phyloP scores from a whole-genome alignment of 2,888 invertebrate genomes.

The Tryphoninae sp. region DNA sequence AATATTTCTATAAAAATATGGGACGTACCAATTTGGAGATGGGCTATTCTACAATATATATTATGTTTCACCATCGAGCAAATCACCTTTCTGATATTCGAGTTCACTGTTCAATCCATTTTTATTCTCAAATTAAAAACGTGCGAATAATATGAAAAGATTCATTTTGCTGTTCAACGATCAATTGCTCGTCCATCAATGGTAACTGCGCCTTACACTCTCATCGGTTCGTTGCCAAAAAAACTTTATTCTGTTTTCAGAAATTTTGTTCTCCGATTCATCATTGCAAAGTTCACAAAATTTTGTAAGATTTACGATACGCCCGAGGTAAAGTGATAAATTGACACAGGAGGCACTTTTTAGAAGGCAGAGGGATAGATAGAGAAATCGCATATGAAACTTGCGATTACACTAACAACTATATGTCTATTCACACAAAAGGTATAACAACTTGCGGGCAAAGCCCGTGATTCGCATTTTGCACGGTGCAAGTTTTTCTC shows the following conservation, averaged over 20 bases:
- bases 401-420: slow-evolving; percentile 35
- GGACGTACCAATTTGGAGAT: slow-evolving; percentile 64
- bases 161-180: too few species aligned
- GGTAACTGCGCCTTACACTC: not conserved
- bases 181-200: too few species aligned
- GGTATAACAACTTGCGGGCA: slow-evolving; percentile 40
- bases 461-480: slow-evolving; percentile 14
- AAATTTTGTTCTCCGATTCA: too few species aligned
- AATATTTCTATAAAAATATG: slow-evolving; percentile 74
- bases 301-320: slow-evolving; percentile 18
- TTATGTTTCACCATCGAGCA: slow-evolving; percentile 30
- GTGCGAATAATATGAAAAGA: too few species aligned
- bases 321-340: not conserved
- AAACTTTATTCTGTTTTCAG: too few species aligned
- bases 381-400: slow-evolving; percentile 35
- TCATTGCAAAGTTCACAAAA: not conserved
- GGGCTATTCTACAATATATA: slow-evolving; percentile 54
- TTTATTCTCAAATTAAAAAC: not conserved
- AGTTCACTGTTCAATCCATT: slow-evolving; percentile 8
- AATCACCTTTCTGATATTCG: slow-evolving; percentile 20
- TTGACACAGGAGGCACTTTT: slow-evolving; percentile 43
- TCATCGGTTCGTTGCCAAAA: not conserved
- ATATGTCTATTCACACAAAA: slow-evolving; percentile 48
- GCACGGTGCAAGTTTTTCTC: slow-evolving; percentile 23
- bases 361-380: slow-evolving; percentile 10